A percentile compares a stretch with the other conserved stretches of the same genome.
Evolutionary conservation across 2,888 invertebrate genomes (phyloP).

Genomic region (Troglohyphantes excavatus): DNA sequence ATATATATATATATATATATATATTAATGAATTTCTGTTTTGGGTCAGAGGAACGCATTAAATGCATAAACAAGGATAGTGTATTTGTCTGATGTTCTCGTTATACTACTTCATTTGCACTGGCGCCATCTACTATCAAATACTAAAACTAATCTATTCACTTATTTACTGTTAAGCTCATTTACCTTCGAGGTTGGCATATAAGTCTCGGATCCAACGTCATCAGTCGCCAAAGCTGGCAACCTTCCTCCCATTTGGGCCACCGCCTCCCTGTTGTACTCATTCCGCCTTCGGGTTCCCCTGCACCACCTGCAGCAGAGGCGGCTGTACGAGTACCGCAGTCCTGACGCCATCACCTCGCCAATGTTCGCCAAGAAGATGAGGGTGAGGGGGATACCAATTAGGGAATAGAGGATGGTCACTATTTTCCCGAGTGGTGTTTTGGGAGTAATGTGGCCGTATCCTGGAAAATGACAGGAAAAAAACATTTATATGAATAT

Average conservation of each 20-base stretch:
- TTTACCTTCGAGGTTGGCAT: conserved; percentile 81
- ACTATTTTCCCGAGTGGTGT: conserved; percentile 79
- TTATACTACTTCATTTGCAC: too few relatives aligned
- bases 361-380: conserved; percentile 79
- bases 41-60: too few relatives aligned
- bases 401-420: conserved; percentile 73
- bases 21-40: too few relatives aligned
- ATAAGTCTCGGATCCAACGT: conserved; percentile 80
- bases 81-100: too few relatives aligned
- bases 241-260: conserved; percentile 76
- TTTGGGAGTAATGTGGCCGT: conserved; percentile 81
- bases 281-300: conserved; percentile 78
- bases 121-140: too few relatives aligned
- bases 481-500: background rate
- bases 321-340: conserved; percentile 79
- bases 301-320: conserved; percentile 81
- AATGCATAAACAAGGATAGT: too few relatives aligned
- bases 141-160: too few relatives aligned
- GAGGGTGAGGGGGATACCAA: conserved; percentile 74
- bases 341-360: conserved; percentile 71
- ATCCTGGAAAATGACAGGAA: conserved; percentile 80
- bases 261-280: conserved; percentile 78
- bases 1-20: too few relatives aligned
- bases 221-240: conserved; percentile 80
- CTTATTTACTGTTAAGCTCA: too few relatives aligned